Conservation (phyloP, 2,888 invertebrate genomes). For the Balanococcus diminutus region DNA sequence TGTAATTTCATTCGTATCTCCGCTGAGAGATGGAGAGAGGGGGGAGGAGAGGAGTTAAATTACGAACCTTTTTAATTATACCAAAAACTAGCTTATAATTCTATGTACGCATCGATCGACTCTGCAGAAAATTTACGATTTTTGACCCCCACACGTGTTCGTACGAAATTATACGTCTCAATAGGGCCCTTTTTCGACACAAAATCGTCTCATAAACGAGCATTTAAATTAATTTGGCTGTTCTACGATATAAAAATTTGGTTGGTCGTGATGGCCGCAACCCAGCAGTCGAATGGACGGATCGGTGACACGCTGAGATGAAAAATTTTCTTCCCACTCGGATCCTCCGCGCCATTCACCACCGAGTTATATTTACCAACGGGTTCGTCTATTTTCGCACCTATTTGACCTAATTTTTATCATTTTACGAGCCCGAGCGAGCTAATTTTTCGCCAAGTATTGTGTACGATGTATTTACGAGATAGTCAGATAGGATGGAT, state of each 20-base stretch:
- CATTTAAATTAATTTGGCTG: neutral
- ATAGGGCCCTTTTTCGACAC: neutral
- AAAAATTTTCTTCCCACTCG: neutral
- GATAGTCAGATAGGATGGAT: neutral
- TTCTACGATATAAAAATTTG: neutral
- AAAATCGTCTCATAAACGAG: neutral
- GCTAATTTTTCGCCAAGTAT: neutral
- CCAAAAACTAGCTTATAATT: neutral
- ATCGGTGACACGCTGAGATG: neutral
- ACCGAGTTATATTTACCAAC: conserved; percentile 1
- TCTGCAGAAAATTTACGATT: neutral
- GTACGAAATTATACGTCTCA: neutral
- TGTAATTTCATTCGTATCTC: too few relatives aligned
- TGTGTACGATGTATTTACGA: neutral
- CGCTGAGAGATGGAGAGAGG: too few relatives aligned
- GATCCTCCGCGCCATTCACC: neutral
- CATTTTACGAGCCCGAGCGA: neutral
- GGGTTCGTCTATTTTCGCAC: conserved; percentile 11
- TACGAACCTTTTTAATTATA: neutral
- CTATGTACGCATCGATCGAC: neutral
- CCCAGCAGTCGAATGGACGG: too few relatives aligned
- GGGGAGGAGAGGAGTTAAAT: too few relatives aligned
- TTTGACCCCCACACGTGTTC: neutral
- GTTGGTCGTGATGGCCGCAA: too few relatives aligned
- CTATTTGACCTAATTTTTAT: conserved; percentile 16